A percentile compares a stretch with the other conserved stretches of the same genome.
phyloP scores from a whole-genome alignment of 1,140 invertebrate species.

The Octopus sinensis region DNA sequence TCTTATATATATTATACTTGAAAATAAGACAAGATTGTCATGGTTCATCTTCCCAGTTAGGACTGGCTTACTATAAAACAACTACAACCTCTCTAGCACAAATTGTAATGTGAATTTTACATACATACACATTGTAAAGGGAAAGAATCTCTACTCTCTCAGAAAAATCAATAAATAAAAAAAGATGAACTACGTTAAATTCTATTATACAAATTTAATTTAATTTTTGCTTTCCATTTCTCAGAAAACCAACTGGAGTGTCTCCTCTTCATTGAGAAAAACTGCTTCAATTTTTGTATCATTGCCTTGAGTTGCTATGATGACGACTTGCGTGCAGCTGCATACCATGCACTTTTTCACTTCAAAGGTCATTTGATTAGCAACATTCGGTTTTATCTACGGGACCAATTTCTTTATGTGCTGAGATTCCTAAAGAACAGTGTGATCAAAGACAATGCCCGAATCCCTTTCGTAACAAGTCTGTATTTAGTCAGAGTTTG shows the following conservation, averaged over 20 bases:
- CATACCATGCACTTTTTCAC: constrained; percentile 67
- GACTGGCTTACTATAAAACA: no score
- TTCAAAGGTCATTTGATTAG: constrained; percentile 70
- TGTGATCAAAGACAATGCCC: constrained; percentile 59
- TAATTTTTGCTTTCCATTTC: not conserved
- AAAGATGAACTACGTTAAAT: no score
- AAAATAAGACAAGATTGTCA: no score
- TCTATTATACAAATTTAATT: no score
- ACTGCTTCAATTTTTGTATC: constrained; percentile 67
- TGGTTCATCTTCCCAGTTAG: no score
- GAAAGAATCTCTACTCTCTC: no score
- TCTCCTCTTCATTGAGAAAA: constrained; percentile 66
- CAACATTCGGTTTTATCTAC: constrained; percentile 62
- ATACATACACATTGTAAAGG: no score
- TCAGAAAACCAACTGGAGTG: constrained; percentile 61
- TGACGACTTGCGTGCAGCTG: constrained; percentile 63
- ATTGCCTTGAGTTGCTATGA: constrained; percentile 65
- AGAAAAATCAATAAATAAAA: no score
- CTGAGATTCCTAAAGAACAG: constrained; percentile 37
- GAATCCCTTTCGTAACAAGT: constrained; percentile 67
- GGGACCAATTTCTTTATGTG: constrained; percentile 46
- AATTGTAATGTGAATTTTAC: no score
- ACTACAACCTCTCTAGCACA: no score
- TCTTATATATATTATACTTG: no score
- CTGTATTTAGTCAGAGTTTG: constrained; percentile 64